These are phyloP conservation scores for Engystomops pustulosus DNA, from an alignment of 2,113 vertebrate genomes.

Conservation along the genomic window DNA sequence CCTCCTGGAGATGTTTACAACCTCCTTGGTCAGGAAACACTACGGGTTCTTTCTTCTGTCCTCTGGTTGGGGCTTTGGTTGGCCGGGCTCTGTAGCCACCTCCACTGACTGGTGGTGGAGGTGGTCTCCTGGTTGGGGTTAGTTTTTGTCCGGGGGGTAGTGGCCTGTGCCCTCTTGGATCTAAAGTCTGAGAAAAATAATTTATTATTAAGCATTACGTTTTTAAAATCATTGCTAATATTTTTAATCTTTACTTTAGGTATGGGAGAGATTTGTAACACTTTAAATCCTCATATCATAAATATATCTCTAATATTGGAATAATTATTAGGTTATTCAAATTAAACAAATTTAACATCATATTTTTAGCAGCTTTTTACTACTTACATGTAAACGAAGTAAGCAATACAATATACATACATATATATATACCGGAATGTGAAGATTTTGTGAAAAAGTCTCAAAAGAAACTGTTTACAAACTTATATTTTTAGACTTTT, in stretches of 20 bases:
- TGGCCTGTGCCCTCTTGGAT: conserved; percentile 80
- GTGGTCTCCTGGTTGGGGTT: conserved; percentile 58
- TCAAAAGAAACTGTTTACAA: too few species aligned
- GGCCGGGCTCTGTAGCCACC: conserved; percentile 76
- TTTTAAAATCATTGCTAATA: not conserved
- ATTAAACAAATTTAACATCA: too few species aligned
- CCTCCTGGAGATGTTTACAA: conserved; percentile 74
- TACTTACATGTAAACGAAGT: too few species aligned
- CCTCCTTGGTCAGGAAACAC: conserved; percentile 77
- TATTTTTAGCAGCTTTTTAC: too few species aligned
- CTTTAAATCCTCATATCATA: too few species aligned
- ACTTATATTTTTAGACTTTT: too few species aligned
- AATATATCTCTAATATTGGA: too few species aligned
- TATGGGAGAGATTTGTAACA: too few species aligned
- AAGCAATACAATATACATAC: too few species aligned
- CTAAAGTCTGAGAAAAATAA: not conserved
- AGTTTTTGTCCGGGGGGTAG: conserved; percentile 50
- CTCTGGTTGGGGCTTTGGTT: accelerated
- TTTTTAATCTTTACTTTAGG: not conserved
- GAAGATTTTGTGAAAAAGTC: too few species aligned
- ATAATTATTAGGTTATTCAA: too few species aligned
- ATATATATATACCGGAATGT: too few species aligned
- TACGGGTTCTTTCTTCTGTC: conserved; percentile 22
- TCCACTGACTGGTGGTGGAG: conserved; percentile 72
- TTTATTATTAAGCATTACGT: not conserved